These are phyloP conservation scores for Danio aesculapii DNA, from an alignment of 2,797 vertebrate genomes.

Conservation along the genomic window DNA sequence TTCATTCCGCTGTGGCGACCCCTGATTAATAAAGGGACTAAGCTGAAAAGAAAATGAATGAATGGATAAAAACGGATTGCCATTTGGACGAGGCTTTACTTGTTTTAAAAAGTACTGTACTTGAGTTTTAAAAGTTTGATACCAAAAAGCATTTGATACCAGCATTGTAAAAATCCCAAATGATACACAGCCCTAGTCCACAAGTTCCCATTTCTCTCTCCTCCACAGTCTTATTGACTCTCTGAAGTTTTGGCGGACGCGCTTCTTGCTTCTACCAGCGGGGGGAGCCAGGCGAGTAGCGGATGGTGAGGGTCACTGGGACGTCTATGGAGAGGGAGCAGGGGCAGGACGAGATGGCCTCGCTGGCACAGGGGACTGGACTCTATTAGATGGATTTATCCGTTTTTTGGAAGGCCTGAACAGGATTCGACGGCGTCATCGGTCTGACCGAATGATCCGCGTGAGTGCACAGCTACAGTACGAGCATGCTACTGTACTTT, in stretches of 20 bases:
- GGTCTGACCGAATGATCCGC: conserved; percentile 93
- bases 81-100: no score
- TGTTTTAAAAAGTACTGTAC: no score
- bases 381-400: conserved; percentile 92
- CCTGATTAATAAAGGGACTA: no score
- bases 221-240: conserved; percentile 91
- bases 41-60: no score
- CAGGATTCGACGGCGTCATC: conserved; percentile 93
- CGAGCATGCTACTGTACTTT: neutral
- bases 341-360: conserved; percentile 65
- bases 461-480: conserved; percentile 74
- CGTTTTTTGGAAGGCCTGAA: conserved; percentile 97
- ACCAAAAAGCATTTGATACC: no score
- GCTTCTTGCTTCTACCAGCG: conserved; percentile 93
- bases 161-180: no score
- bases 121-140: no score
- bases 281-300: conserved; percentile 92
- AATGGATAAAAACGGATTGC: no score
- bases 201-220: neutral
- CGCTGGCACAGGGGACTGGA: conserved; percentile 83
- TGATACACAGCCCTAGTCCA: neutral
- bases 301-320: conserved; percentile 91
- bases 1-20: no score
- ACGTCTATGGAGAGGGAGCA: conserved; percentile 90
- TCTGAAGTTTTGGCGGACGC: conserved; percentile 97